These are phyloP conservation scores for Drosophila fulvimacula DNA, from an alignment of 2,888 invertebrate species.

Conservation along the genomic window DNA sequence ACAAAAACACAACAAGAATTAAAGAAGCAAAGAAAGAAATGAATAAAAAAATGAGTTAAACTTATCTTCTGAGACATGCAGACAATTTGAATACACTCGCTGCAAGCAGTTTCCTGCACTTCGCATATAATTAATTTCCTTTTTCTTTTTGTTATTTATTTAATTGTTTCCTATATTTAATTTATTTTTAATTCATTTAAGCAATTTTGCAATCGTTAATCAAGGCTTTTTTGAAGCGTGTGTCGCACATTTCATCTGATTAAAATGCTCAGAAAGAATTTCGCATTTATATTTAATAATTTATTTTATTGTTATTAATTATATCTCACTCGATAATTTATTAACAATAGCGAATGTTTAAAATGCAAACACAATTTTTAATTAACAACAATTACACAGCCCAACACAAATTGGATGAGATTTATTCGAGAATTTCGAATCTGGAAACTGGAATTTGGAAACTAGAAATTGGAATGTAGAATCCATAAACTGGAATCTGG, in stretches of 20 bases:
- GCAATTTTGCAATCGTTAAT: neutral
- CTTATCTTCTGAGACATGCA: neutral
- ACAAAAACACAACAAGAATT: slow-evolving; percentile 5
- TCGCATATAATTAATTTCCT: neutral
- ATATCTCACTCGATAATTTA: slow-evolving; percentile 9
- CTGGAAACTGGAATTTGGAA: neutral
- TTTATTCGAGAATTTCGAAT: neutral
- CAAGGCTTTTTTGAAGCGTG: neutral
- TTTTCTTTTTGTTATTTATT: neutral
- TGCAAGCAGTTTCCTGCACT: slow-evolving; percentile 4
- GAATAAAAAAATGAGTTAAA: neutral
- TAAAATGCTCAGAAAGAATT: neutral
- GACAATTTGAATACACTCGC: neutral
- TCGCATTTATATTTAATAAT: slow-evolving; percentile 1
- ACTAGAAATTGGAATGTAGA: no score
- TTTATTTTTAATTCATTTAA: neutral
- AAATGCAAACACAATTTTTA: neutral
- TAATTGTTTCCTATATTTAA: neutral
- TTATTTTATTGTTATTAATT: slow-evolving; percentile 6
- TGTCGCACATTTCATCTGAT: neutral
- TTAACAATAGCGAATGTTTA: neutral
- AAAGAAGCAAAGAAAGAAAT: no score
- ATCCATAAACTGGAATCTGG: no score
- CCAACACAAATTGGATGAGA: neutral
- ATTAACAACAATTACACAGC: neutral